Conservation (phyloP, 2,797 vertebrate species). For the Cossypha dichroa region DNA sequence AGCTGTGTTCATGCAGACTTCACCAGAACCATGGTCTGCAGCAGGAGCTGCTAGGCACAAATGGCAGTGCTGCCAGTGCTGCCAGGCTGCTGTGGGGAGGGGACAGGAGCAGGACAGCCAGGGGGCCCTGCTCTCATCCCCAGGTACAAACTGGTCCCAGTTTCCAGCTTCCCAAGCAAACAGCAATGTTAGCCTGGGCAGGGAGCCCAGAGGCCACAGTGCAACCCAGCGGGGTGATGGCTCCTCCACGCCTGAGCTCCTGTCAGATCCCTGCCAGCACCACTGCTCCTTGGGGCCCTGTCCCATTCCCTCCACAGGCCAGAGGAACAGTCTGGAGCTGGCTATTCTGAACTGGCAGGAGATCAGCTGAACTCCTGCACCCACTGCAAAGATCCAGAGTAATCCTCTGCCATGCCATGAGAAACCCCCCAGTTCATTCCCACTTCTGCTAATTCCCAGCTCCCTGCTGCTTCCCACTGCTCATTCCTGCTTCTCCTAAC, state of each 20-base stretch:
- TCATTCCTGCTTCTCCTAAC: background rate
- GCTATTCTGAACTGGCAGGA: background rate
- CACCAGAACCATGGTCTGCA: rapidly evolving
- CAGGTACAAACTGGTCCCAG: rapidly evolving
- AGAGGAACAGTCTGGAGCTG: background rate
- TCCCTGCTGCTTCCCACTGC: background rate
- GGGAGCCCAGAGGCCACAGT: background rate
- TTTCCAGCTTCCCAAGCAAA: background rate
- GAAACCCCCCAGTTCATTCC: background rate
- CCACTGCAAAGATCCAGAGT: background rate
- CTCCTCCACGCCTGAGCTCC: rapidly evolving
- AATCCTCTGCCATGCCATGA: background rate
- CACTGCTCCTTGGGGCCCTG: rapidly evolving
- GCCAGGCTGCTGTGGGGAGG: background rate
- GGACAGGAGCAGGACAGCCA: background rate
- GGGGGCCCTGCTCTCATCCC: rapidly evolving
- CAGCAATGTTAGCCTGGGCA: background rate
- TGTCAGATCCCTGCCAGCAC: background rate
- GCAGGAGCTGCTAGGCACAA: background rate
- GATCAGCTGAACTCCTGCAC: background rate
- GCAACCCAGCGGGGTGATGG: rapidly evolving
- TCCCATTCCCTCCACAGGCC: background rate
- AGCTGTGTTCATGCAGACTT: background rate
- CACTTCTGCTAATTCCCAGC: background rate
- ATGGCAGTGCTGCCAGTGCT: background rate